These are phyloP conservation scores for Oryzias celebensis DNA, from an alignment of 2,113 vertebrate genomes.

Conservation along the genomic window DNA sequence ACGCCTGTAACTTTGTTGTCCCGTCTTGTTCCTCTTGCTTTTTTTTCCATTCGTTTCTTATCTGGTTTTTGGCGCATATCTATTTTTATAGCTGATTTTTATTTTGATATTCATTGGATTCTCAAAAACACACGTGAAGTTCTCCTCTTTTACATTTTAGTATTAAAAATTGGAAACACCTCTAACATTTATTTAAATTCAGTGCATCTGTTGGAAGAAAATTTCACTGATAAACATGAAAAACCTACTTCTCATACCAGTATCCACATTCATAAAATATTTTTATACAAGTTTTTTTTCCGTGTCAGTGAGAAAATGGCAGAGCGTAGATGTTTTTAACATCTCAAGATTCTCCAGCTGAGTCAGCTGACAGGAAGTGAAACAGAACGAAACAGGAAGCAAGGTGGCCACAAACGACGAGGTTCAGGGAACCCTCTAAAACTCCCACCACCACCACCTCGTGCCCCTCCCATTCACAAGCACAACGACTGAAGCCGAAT, in stretches of 20 bases:
- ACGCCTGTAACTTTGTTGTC: conserved; percentile 24
- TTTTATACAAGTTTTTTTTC: not conserved
- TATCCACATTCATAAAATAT: not conserved
- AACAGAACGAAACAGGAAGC: conserved; percentile 64
- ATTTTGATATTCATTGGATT: not conserved
- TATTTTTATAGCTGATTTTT: conserved; percentile 1
- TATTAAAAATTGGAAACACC: too few species aligned
- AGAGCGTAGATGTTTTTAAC: conserved; percentile 47
- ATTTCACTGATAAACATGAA: too few species aligned
- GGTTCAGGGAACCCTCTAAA: conserved; percentile 71
- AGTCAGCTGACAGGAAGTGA: conserved; percentile 76
- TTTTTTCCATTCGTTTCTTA: not conserved
- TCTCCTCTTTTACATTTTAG: too few species aligned
- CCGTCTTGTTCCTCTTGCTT: conserved; percentile 9
- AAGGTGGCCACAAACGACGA: conserved; percentile 47
- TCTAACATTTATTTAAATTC: too few species aligned
- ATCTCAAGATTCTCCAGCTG: conserved; percentile 56
- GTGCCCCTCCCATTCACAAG: conserved; percentile 2
- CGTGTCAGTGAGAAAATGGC: not conserved
- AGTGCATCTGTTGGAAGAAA: too few species aligned
- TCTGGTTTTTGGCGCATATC: not conserved
- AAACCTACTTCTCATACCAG: not conserved
- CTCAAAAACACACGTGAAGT: not conserved
- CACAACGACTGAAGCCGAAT: not conserved
- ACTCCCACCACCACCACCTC: conserved; percentile 42